Conservation (phyloP, 2,888 invertebrate species). For the Disparrhopalites patrizii region DNA sequence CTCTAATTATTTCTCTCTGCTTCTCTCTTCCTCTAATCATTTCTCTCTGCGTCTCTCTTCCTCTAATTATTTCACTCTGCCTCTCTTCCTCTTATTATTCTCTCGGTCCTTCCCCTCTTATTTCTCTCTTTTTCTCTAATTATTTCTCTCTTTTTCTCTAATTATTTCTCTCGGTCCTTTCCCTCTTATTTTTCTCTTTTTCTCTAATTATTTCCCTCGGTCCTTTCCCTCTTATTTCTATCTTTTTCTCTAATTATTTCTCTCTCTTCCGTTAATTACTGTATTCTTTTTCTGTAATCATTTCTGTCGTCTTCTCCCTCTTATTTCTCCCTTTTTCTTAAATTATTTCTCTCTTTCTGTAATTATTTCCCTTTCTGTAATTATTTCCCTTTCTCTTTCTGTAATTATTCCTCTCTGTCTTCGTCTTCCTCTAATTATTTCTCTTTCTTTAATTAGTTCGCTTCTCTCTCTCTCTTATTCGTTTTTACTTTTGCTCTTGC, state of each 20-base stretch:
- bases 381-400: not conserved
- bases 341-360: no score
- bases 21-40: no score
- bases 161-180: not conserved
- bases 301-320: not conserved
- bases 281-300: no score
- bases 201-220: no score
- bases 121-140: not conserved
- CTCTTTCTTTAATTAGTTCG: not conserved
- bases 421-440: not conserved
- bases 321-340: no score
- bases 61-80: conserved; percentile 1
- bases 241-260: no score
- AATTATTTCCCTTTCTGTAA: no score
- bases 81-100: not conserved
- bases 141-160: not conserved
- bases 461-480: not conserved
- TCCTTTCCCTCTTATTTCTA: no score
- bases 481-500: not conserved
- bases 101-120: not conserved
- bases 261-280: no score
- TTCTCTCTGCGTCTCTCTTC: no score
- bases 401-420: not conserved
- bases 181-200: not conserved
- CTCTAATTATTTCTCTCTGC: no score